Percentiles rank a stretch among this genome's conserved stretches.
These are phyloP conservation scores for Aix galericulata DNA, from an alignment of 2,113 vertebrate genomes.

Conservation along the genomic window DNA sequence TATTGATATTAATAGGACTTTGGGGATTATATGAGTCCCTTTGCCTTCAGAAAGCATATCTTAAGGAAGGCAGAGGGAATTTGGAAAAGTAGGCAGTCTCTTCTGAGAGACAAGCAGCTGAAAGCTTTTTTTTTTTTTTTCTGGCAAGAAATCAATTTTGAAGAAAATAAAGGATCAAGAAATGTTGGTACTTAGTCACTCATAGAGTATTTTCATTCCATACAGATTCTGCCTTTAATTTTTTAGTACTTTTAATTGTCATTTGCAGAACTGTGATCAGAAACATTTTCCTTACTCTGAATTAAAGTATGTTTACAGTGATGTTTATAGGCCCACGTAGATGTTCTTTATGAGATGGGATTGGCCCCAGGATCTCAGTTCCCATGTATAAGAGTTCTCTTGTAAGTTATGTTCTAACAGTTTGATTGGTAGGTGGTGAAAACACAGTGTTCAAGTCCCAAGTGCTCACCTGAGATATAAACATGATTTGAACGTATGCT, in stretches of 20 bases:
- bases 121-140: constrained; percentile 2
- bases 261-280: neutral
- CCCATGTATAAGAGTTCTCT: neutral
- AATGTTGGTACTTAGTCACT: neutral
- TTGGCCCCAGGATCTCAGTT: neutral
- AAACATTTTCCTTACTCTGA: neutral
- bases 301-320: neutral
- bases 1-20: constrained; percentile 3
- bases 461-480: neutral
- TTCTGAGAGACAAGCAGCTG: neutral
- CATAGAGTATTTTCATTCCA: neutral
- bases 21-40: neutral
- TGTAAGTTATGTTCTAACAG: neutral
- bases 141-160: neutral
- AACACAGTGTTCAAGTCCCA: neutral
- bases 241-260: neutral
- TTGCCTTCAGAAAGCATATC: neutral
- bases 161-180: neutral
- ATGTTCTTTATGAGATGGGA: neutral
- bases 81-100: neutral
- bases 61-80: neutral
- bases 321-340: neutral
- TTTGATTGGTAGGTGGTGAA: neutral
- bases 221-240: neutral
- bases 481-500: neutral